These are phyloP conservation scores for Lagopus muta DNA, from an alignment of 2,113 vertebrate genomes.

Conservation along the genomic window DNA sequence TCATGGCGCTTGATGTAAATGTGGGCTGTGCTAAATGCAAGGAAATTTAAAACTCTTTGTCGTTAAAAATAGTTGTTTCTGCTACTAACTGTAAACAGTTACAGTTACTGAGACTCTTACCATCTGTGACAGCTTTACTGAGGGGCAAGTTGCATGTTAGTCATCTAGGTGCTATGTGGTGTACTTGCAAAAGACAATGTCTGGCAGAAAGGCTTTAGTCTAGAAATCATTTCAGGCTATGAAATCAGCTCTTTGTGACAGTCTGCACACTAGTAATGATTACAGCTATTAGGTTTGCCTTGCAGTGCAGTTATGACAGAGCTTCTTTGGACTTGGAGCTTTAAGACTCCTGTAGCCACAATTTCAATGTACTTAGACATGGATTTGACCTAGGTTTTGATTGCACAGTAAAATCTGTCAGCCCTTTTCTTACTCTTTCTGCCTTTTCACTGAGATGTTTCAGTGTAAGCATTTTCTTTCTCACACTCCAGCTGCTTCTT, in stretches of 20 bases:
- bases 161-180: not conserved
- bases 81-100: not conserved
- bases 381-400: not conserved
- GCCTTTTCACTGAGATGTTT: conserved; percentile 28
- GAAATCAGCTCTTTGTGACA: not conserved
- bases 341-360: not conserved
- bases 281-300: not conserved
- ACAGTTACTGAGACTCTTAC: not conserved
- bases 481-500: conserved; percentile 57
- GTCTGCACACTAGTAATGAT: not conserved
- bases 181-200: not conserved
- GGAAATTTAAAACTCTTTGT: not conserved
- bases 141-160: not conserved
- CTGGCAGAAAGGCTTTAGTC: conserved; percentile 12
- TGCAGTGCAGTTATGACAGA: not conserved
- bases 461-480: conserved; percentile 55
- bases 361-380: not conserved
- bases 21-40: not conserved
- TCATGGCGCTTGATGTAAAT: not conserved
- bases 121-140: not conserved
- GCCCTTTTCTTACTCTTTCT: not conserved
- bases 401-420: not conserved
- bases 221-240: not conserved
- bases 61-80: not conserved
- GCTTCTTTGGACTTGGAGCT: not conserved